These are phyloP conservation scores for Osmerus mordax DNA, from an alignment of 2,113 vertebrate genomes.

Conservation along the genomic window DNA sequence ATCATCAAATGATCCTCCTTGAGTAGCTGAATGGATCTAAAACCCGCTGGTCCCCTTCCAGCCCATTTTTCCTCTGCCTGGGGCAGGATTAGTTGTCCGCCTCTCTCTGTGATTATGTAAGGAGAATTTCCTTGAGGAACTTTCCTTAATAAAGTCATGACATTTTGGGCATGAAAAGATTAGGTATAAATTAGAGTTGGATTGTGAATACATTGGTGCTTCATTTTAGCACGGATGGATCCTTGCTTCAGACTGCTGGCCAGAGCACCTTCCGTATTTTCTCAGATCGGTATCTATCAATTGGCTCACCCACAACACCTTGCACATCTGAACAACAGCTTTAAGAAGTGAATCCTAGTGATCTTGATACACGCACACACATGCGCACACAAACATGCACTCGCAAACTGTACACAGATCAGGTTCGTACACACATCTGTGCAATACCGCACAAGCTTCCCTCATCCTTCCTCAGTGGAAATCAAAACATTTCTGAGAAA, in stretches of 20 bases:
- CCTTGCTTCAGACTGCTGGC: conserved; percentile 3
- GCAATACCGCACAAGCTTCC: conserved; percentile 8
- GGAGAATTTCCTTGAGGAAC: conserved; percentile 48
- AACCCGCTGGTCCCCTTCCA: too few species aligned
- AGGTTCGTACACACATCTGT: conserved; percentile 12
- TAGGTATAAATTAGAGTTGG: conserved; percentile 61
- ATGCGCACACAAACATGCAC: conserved; percentile 1
- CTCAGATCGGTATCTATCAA: conserved; percentile 35
- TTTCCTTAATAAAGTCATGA: conserved; percentile 53
- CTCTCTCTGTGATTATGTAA: conserved; percentile 47
- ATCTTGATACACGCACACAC: not conserved
- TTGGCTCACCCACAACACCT: conserved; percentile 14
- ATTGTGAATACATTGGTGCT: conserved; percentile 53
- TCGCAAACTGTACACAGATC: conserved; percentile 15
- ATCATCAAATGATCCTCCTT: too few species aligned
- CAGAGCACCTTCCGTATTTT: conserved; percentile 4
- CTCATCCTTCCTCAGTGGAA: conserved; percentile 9
- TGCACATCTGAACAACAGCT: conserved; percentile 34
- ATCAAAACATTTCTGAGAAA: conserved; percentile 35
- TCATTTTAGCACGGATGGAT: conserved; percentile 47
- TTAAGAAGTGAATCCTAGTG: conserved; percentile 14
- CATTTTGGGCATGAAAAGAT: conserved; percentile 59
- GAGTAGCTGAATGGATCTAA: too few species aligned
- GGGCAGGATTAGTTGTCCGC: conserved; percentile 8
- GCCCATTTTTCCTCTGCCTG: not conserved